phyloP scores from a whole-genome alignment of 2,797 vertebrate species.

The Aratinga solstitialis region DNA sequence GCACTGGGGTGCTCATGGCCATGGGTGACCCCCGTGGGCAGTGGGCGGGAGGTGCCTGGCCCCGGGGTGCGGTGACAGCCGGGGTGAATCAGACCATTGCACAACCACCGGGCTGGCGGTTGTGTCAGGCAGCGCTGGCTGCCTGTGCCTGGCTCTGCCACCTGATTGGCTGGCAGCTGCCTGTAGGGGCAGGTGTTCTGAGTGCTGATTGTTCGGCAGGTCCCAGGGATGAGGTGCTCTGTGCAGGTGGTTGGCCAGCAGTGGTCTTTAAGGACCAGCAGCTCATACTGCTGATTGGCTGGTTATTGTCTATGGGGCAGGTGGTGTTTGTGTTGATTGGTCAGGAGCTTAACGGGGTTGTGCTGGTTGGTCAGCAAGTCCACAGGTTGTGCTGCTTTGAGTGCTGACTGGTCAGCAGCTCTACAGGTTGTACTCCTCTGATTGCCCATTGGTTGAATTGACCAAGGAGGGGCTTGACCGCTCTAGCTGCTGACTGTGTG shows the following conservation, averaged over 20 bases:
- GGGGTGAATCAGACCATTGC: not conserved
- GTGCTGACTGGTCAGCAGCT: not conserved
- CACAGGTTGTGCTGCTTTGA: not conserved
- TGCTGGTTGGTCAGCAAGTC: not conserved
- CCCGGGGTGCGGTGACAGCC: not conserved
- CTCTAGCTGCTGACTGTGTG: not conserved
- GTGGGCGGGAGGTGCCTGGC: not conserved
- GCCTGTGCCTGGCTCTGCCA: fast-evolving
- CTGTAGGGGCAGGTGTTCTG: not conserved
- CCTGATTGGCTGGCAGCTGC: not conserved
- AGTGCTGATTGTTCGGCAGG: not conserved
- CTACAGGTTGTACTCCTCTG: not conserved
- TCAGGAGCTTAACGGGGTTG: not conserved
- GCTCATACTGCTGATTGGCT: not conserved
- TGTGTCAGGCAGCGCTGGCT: not conserved
- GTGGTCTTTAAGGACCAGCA: not conserved
- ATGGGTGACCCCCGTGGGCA: not conserved
- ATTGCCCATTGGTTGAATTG: not conserved
- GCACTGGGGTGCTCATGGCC: not conserved
- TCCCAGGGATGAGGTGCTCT: not conserved
- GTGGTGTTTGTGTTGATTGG: not conserved
- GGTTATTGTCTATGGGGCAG: not conserved
- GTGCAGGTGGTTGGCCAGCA: not conserved
- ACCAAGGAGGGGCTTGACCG: not conserved
- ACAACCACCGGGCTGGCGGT: fast-evolving